Percentiles rank a stretch among this genome's conserved stretches.
Conservation (phyloP, 2,797 vertebrate genomes). For the Enteromius mattozi region DNA sequence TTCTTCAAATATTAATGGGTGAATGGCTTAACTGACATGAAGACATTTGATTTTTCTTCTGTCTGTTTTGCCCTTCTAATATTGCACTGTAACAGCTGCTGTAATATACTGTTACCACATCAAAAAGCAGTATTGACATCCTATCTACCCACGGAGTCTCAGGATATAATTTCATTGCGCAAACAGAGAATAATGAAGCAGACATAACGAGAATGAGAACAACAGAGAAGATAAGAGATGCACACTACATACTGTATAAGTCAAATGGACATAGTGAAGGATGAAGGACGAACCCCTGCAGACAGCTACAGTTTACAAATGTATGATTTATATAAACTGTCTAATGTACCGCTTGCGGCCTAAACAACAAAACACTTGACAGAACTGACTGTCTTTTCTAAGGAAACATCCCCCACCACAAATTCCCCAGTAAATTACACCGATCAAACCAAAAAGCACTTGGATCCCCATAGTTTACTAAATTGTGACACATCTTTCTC, state of each 20-base stretch:
- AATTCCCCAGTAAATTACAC: neutral
- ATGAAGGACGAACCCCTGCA: slow-evolving; percentile 48
- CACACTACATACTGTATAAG: slow-evolving; percentile 24
- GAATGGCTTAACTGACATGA: slow-evolving; percentile 62
- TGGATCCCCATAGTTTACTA: neutral
- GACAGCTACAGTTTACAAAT: slow-evolving; percentile 43
- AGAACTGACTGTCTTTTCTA: neutral
- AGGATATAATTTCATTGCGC: slow-evolving; percentile 36
- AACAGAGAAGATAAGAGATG: slow-evolving; percentile 16
- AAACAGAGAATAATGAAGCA: slow-evolving; percentile 5
- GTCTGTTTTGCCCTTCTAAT: slow-evolving; percentile 51
- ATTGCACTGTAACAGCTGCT: slow-evolving; percentile 34
- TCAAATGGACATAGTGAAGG: slow-evolving; percentile 38
- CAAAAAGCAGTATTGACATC: slow-evolving; percentile 55
- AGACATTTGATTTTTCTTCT: slow-evolving; percentile 63
- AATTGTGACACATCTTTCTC: neutral
- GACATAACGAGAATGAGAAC: neutral
- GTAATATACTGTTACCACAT: slow-evolving; percentile 57
- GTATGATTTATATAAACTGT: slow-evolving; percentile 43
- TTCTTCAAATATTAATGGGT: slow-evolving; percentile 52
- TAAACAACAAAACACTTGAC: slow-evolving; percentile 8
- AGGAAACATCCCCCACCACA: neutral
- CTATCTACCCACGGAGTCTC: slow-evolving; percentile 19
- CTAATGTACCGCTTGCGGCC: slow-evolving; percentile 1
- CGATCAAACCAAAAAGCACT: neutral